Conservation (phyloP, 2,113 vertebrate genomes). For the Rhynchomys soricoides region DNA sequence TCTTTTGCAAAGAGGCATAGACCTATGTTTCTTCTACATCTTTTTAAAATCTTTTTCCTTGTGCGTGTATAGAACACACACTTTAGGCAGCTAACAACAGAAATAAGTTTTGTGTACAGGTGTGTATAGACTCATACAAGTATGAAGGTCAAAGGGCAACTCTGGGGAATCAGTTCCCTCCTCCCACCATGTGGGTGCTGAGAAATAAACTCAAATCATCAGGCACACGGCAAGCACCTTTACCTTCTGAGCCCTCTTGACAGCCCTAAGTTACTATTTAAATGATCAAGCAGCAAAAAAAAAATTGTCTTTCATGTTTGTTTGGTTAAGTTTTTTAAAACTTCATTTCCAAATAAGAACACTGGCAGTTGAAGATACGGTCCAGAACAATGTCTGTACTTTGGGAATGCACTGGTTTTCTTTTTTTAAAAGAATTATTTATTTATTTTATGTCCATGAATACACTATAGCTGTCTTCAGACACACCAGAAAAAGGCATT, state of each 20-base stretch:
- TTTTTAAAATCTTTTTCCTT: not conserved
- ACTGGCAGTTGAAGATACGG: not conserved
- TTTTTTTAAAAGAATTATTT: no score
- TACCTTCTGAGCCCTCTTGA: not conserved
- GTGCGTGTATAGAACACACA: not conserved
- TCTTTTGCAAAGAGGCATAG: not conserved
- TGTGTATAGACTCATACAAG: no score
- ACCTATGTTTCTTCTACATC: not conserved
- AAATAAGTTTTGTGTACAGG: no score
- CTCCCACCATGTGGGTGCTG: not conserved
- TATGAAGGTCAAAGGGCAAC: not conserved
- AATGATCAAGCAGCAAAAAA: not conserved
- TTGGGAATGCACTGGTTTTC: not conserved
- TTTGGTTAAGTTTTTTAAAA: conserved; percentile 49
- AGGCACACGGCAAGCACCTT: not conserved
- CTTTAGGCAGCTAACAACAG: not conserved
- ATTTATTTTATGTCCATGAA: no score
- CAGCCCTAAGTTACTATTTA: not conserved
- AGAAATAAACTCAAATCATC: not conserved
- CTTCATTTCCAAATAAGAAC: conserved; percentile 31
- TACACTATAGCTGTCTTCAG: no score
- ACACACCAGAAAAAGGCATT: no score
- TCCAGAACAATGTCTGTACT: not conserved
- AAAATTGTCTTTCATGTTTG: not conserved
- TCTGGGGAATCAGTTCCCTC: not conserved